Conservation (phyloP, 2,113 vertebrate genomes). For the Antechinus stuartii region DNA sequence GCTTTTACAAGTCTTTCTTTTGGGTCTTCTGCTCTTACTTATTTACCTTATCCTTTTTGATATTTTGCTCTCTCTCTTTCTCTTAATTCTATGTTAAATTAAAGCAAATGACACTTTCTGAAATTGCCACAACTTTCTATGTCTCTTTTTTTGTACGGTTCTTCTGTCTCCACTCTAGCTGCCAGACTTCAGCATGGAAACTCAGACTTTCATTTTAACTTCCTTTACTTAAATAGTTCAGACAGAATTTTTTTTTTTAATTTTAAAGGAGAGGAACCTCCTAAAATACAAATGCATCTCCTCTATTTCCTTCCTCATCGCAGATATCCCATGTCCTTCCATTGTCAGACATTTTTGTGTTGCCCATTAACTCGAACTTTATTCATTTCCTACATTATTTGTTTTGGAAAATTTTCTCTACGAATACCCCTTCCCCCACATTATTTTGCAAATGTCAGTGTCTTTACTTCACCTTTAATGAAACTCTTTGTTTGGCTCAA, state of each 20-base stretch:
- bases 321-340: slow-evolving; percentile 31
- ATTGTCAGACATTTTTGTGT: slow-evolving; percentile 12
- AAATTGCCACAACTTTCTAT: neutral
- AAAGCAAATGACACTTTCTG: neutral
- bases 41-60: slow-evolving; percentile 18
- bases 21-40: slow-evolving; percentile 18
- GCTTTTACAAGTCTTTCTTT: slow-evolving; percentile 20
- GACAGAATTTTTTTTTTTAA: slow-evolving; percentile 39
- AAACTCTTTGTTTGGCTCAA: slow-evolving; percentile 44
- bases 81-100: neutral
- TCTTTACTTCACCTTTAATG: slow-evolving; percentile 12
- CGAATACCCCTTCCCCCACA: neutral
- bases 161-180: neutral
- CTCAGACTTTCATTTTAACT: slow-evolving; percentile 41
- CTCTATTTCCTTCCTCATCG: slow-evolving; percentile 39
- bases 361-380: slow-evolving; percentile 2
- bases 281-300: slow-evolving; percentile 57
- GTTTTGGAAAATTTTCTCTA: slow-evolving; percentile 45
- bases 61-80: slow-evolving; percentile 28
- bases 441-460: slow-evolving; percentile 12
- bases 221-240: slow-evolving; percentile 39
- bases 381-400: slow-evolving; percentile 33
- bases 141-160: neutral
- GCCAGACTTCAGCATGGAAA: slow-evolving; percentile 34
- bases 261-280: slow-evolving; percentile 27